Evolutionary conservation across 2,113 vertebrate species (phyloP), one percentile per base, ranked within the genome.

Genomic region (Gallinago undulata): DNA sequence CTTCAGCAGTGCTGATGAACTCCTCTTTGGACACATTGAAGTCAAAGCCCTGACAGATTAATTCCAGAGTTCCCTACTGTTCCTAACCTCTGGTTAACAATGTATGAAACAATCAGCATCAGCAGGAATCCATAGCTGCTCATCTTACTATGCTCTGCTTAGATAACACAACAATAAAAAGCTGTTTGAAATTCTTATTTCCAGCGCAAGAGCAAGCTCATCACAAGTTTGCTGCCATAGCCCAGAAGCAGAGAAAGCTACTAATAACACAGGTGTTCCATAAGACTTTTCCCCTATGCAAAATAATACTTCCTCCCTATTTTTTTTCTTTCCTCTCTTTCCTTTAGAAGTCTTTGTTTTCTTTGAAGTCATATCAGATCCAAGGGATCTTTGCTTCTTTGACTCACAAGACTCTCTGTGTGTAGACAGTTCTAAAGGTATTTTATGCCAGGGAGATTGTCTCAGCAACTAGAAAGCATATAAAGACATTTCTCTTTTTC

Each of bases 211-310:
- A 56, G 2, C 11, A 90, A 80, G 23, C 2, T 93, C 25, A 35
- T 75, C 18, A 33, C 5, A 84, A 59, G 5, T 72, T 75, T 72
- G 14, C 30, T 66, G 51, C 21, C 21, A 45, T 10, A 63, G 15
- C 30, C 73, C 7, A 56, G 39, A 88, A 80, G 41, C 6, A 68
- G 75, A 64, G 22, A 47, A 57, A 21, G 7, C 21, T 70, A 56
- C 23, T 27, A 67, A 41, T 10, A 76, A 56, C 10, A 39, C 4
- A 12, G 12, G 27, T 43, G 24, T 67, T 50, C 51, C 16, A 9
- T n/a, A 41, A 41, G 3, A 1, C 5, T 50, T 53, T n/a, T 33
- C 24, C 43, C 1, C 0, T 12, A 22, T 31, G 17, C 9, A 87
- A 57, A 91, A 72, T 43, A 48, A 6, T 22, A 33, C 7, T 67